Conservation (phyloP, 1,140 invertebrate genomes). For the Callitettix versicolor region DNA sequence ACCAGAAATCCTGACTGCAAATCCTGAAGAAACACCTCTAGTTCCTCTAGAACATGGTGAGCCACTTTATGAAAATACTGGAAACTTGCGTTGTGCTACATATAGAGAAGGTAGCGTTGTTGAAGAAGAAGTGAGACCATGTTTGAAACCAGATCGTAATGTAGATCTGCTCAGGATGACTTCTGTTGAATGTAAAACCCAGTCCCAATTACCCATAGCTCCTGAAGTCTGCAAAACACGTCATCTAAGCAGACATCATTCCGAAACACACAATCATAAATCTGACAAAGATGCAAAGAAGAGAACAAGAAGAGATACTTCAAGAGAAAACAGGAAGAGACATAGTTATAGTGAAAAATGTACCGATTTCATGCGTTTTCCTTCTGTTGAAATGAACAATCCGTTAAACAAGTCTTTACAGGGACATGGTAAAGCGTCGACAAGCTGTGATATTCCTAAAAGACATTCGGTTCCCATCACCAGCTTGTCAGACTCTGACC, state of each 20-base stretch:
- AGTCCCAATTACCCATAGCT: conserved; percentile 16
- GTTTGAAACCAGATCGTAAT: conserved; percentile 5
- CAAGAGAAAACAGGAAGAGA: conserved; percentile 5
- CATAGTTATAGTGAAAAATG: conserved; percentile 5
- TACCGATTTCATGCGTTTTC: conserved; percentile 16
- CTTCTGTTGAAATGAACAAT: background rate
- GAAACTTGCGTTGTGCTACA: too few species aligned
- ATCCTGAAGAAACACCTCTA: background rate
- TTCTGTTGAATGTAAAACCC: conserved; percentile 23
- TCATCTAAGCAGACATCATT: conserved; percentile 1
- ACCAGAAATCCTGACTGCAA: too few species aligned
- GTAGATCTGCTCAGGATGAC: conserved; percentile 26
- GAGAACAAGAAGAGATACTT: background rate
- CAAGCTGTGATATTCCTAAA: background rate
- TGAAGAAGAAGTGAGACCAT: background rate
- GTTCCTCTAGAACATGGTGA: conserved; percentile 12
- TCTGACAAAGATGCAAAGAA: conserved; percentile 2
- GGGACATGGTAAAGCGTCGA: too few species aligned
- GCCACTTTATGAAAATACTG: conserved; percentile 19
- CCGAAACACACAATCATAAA: background rate
- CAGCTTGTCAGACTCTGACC: conserved; percentile 37
- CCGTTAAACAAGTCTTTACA: background rate
- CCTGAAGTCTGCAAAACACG: conserved; percentile 17
- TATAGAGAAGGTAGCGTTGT: background rate
- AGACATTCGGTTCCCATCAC: conserved; percentile 6